Conservation (phyloP, 2,113 vertebrate genomes). For the Herpailurus yagouaroundi region DNA sequence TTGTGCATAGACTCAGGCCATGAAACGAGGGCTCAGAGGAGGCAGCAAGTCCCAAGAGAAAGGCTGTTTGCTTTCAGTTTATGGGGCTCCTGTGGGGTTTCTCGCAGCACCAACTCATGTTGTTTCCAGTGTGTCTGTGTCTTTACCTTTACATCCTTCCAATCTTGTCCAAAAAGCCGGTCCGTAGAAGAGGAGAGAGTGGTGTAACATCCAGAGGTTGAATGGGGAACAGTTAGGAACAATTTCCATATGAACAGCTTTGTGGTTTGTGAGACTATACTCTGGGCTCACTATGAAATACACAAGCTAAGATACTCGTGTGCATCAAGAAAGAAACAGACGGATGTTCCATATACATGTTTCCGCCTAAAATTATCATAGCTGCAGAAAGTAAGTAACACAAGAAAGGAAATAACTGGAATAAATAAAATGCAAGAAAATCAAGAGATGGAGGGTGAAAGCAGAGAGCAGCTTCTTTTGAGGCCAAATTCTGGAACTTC, state of each 20-base stretch:
- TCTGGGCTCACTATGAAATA: not conserved
- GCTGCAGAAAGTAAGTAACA: not conserved
- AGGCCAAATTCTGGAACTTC: not conserved
- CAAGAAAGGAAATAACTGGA: not conserved
- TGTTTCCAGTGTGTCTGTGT: not conserved
- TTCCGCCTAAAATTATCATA: not conserved
- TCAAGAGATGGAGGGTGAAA: not conserved
- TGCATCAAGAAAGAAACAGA: constrained; percentile 14
- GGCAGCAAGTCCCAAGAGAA: not conserved
- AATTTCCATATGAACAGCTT: not conserved
- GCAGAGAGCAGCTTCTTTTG: not conserved
- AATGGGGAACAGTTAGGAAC: not conserved
- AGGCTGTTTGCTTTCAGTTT: not conserved
- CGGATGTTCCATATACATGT: not conserved
- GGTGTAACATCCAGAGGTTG: not conserved
- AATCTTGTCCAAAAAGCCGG: not conserved
- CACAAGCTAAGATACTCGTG: not conserved
- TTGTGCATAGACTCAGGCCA: not conserved
- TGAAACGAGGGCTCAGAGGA: not conserved
- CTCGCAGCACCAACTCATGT: not conserved
- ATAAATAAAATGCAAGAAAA: constrained; percentile 19
- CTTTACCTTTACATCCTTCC: not conserved
- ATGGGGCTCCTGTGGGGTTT: not conserved
- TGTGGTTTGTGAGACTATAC: not conserved
- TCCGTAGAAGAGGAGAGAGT: not conserved